Evolutionary conservation across 1,140 invertebrate species (phyloP).

Genomic region (Bombus turneri): DNA sequence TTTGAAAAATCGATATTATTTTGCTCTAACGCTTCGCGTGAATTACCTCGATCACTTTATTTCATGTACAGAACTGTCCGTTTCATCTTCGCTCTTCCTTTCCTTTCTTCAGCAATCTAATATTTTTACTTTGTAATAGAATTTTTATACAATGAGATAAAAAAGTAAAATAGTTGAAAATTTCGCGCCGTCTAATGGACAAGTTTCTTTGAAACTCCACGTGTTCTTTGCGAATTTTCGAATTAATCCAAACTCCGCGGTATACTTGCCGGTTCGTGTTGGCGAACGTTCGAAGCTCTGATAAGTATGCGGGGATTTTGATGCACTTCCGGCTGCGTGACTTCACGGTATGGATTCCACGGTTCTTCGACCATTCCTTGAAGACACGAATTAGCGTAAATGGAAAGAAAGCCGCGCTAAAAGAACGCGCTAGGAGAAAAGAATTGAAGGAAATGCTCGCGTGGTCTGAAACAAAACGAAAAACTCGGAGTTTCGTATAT

Average conservation of each 20-base stretch:
- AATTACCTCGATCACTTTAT: too few relatives aligned
- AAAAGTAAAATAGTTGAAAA: background rate
- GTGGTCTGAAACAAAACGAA: background rate
- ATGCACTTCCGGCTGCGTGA: constrained; percentile 47
- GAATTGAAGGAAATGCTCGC: background rate
- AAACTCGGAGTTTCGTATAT: background rate
- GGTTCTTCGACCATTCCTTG: background rate
- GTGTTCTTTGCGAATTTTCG: constrained; percentile 15
- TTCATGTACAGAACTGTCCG: too few relatives aligned
- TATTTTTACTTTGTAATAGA: background rate
- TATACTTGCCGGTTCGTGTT: constrained; percentile 12
- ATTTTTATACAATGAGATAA: background rate
- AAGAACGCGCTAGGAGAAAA: background rate
- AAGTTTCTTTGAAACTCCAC: background rate
- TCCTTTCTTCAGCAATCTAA: background rate
- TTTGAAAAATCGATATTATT: too few relatives aligned
- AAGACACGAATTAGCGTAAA: constrained; percentile 32
- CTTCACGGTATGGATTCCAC: constrained; percentile 36
- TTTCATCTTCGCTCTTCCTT: too few relatives aligned
- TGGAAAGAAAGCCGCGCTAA: background rate
- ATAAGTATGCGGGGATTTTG: constrained; percentile 38
- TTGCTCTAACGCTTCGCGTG: too few relatives aligned
- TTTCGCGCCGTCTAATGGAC: background rate
- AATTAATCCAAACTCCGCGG: constrained; percentile 17
- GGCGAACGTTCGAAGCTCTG: constrained; percentile 21